Conservation (phyloP, 2,888 invertebrate genomes). For the Neoscelio sp. region DNA sequence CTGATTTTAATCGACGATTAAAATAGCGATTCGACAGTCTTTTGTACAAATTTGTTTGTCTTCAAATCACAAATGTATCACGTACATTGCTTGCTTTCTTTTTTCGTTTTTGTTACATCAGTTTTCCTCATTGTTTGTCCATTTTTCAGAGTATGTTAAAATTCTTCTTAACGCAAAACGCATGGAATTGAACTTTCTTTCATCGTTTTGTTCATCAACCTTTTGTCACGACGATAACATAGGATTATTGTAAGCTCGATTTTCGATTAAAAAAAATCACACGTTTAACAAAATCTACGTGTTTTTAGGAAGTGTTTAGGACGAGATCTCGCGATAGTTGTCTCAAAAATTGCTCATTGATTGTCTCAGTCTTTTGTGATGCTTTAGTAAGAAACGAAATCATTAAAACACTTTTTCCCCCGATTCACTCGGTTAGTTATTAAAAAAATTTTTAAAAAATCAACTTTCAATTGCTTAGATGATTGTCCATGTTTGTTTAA, state of each 20-base stretch:
- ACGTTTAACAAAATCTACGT: conserved; percentile 2
- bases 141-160: too few relatives aligned
- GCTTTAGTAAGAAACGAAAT: too few relatives aligned
- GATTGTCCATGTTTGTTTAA: background rate
- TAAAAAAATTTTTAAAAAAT: too few relatives aligned
- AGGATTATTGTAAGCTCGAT: conserved; percentile 54
- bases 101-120: too few relatives aligned
- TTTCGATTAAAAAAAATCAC: conserved; percentile 19
- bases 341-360: conserved; percentile 19
- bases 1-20: conserved; percentile 16
- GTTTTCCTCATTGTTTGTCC: too few relatives aligned
- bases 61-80: too few relatives aligned
- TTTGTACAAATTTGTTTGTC: background rate
- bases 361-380: conserved; percentile 47
- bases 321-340: conserved; percentile 40
- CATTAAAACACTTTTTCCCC: too few relatives aligned
- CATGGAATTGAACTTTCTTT: conserved; percentile 12
- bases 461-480: background rate
- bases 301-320: conserved; percentile 50
- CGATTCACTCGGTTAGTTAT: too few relatives aligned
- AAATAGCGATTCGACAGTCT: conserved; percentile 19
- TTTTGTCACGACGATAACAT: background rate
- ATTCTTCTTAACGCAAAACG: conserved; percentile 14
- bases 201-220: background rate
- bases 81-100: too few relatives aligned